Percentiles rank a stretch among this genome's conserved stretches.
These are phyloP conservation scores for Thereuonema tuberculata DNA, from an alignment of 1,140 invertebrate species.

Conservation along the genomic window DNA sequence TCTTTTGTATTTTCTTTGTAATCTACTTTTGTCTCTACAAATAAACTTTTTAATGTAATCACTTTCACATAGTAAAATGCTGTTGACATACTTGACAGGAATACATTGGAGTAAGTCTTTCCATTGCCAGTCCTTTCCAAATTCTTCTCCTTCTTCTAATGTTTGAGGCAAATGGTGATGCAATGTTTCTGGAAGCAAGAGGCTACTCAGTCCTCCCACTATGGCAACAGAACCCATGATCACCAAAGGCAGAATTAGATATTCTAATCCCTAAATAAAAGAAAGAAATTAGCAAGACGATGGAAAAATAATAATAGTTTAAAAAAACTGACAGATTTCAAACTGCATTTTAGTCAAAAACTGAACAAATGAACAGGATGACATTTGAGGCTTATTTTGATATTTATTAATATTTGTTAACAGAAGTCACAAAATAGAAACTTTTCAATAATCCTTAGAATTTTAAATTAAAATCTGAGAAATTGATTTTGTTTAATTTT, in stretches of 20 bases:
- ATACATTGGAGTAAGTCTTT: no score
- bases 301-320: not conserved
- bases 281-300: not conserved
- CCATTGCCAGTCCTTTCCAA: constrained; percentile 37
- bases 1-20: no score
- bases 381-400: not conserved
- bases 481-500: no score
- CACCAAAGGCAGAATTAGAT: constrained; percentile 23
- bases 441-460: no score
- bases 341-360: not conserved
- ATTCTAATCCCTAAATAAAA: constrained; percentile 18
- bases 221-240: constrained; percentile 23
- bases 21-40: no score
- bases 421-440: no score
- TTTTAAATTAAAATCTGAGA: no score
- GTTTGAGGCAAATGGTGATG: constrained; percentile 23
- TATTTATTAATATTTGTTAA: not conserved
- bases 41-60: no score
- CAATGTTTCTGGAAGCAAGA: constrained; percentile 27
- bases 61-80: no score
- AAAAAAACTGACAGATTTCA: not conserved
- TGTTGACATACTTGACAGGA: no score
- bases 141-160: constrained; percentile 49
- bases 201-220: constrained; percentile 19
- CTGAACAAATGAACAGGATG: not conserved